These are phyloP conservation scores for Acronicta alni DNA, from an alignment of 2,888 invertebrate genomes.

Conservation along the genomic window DNA sequence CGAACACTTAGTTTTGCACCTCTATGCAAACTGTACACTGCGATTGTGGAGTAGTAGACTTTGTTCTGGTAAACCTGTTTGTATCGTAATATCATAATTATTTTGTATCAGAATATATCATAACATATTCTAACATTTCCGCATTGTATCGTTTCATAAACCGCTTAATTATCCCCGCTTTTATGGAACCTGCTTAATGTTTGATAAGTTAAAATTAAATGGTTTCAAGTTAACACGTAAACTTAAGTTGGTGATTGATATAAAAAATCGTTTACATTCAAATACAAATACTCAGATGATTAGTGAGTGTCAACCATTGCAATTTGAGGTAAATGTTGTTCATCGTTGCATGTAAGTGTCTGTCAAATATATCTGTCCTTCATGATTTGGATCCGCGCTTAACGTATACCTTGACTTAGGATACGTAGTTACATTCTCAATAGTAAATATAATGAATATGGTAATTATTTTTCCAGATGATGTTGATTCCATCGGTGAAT, in stretches of 20 bases:
- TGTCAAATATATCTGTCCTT: slow-evolving; percentile 11
- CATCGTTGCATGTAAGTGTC: slow-evolving; percentile 31
- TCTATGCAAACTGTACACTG: background rate
- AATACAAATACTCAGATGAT: slow-evolving; percentile 21
- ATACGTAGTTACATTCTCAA: slow-evolving; percentile 26
- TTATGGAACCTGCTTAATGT: slow-evolving; percentile 39
- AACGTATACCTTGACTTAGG: slow-evolving; percentile 56
- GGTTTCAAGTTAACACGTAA: slow-evolving; percentile 3
- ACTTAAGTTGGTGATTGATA: slow-evolving; percentile 5
- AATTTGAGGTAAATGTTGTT: slow-evolving; percentile 17
- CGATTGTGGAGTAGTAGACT: slow-evolving; percentile 35
- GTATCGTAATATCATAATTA: slow-evolving; percentile 22
- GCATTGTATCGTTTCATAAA: slow-evolving; percentile 16
- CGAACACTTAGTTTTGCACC: no score
- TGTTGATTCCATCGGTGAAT: slow-evolving; percentile 93
- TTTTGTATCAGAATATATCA: slow-evolving; percentile 18
- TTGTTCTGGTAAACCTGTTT: slow-evolving; percentile 18
- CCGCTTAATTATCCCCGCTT: slow-evolving; percentile 38
- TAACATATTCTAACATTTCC: slow-evolving; percentile 29
- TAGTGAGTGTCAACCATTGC: slow-evolving; percentile 57
- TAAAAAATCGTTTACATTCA: slow-evolving; percentile 36
- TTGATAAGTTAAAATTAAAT: slow-evolving; percentile 18
- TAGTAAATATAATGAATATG: slow-evolving; percentile 17
- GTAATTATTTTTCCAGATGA: slow-evolving; percentile 85
- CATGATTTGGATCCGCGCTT: slow-evolving; percentile 58